Evolutionary conservation across 2,888 invertebrate genomes (phyloP).

Genomic region (Capitulum mitella): DNA sequence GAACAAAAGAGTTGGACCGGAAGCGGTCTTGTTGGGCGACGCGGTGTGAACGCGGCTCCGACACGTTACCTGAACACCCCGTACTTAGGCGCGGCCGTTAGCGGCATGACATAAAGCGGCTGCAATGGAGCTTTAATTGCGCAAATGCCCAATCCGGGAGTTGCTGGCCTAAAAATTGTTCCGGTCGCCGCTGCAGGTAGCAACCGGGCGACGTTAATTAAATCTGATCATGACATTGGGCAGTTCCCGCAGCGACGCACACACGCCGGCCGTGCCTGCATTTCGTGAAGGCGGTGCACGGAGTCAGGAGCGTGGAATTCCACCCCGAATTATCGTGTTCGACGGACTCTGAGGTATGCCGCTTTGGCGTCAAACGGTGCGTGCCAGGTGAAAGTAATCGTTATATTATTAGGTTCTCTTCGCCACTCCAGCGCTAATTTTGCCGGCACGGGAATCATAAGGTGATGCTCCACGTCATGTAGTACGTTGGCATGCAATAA

Average conservation of each 20-base stretch:
- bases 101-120: not conserved
- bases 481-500: not conserved
- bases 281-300: not conserved
- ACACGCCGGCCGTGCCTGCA: too few relatives aligned
- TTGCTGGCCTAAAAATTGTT: not conserved
- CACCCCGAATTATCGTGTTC: not conserved
- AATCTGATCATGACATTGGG: not conserved
- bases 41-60: not conserved
- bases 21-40: too few relatives aligned
- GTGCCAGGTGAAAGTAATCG: not conserved
- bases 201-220: not conserved
- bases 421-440: not conserved
- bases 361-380: not conserved
- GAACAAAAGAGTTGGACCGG: not conserved
- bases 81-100: not conserved
- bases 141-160: not conserved
- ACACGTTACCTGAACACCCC: not conserved
- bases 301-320: not conserved
- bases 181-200: not conserved
- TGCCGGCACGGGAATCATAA: not conserved
- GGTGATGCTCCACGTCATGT: not conserved
- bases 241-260: not conserved
- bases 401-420: not conserved
- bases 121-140: constrained; percentile 10
- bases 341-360: not conserved